Base-by-base conservation (phyloP, 2,888 invertebrate genomes). In the Incurvaria masculella region DNA sequence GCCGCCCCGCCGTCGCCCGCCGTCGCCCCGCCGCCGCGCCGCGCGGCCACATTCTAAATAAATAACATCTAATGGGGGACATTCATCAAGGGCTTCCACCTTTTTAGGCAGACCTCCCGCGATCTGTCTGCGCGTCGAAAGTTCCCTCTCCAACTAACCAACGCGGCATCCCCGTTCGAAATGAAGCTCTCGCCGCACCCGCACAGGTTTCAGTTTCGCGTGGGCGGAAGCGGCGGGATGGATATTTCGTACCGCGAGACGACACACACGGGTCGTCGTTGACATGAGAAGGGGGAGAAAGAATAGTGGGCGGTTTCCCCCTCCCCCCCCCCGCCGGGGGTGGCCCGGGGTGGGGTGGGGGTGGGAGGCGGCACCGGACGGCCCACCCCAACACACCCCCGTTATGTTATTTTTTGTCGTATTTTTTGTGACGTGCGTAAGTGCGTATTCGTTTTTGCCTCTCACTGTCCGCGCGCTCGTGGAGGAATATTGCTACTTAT, bases 51-150 rank as follows among this genome's bases (percentile, higher is more conserved):
- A 74, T 69, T 76, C 79, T 79, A 79, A 79, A 79, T 79, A 79
- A 79, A 79, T 79, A 79, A 78, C 79, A 70, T 75, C 79, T 79
- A 79, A 79, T 79, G 79, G 79, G 69, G 66, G 64, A 72, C 79
- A 79, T 79, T 79, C 79, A 79, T 79, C 79, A 78, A 74, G 40
- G 62, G 74, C 74, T 76, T 72, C 74, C 69, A 72, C 76, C 73
- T 76, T 78, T 78, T 78, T 76, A 74, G 76, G 73, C 66, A 63
- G 60, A 65, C 64, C 71, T 70, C 69, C 66, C 71, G 69, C 68
- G 63, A 56, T 56, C 63, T 68, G 72, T 71, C 72, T 70, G 63
- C 59, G 65, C 63, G 68, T 70, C 68, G 66, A 64, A 65, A 64
- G 64, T 60, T 62, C 60, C 56, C 63, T 61, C 61, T 49, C 57